phyloP scores from a whole-genome alignment of 1,140 invertebrate genomes.

The Drosophila ambigua region DNA sequence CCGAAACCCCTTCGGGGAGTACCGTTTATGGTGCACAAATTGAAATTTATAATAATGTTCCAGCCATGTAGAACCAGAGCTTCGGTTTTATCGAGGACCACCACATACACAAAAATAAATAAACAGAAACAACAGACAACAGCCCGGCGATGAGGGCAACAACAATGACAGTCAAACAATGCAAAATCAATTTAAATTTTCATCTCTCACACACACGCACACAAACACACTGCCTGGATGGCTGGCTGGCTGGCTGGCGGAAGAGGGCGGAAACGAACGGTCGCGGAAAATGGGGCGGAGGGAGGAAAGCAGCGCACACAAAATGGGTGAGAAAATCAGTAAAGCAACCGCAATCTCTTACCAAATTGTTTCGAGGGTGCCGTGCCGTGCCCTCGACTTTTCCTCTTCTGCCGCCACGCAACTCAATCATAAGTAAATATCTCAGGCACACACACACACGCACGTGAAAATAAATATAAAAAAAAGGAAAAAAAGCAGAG shows the following conservation, averaged over 20 bases:
- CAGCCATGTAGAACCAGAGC: background rate
- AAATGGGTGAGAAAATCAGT: conserved; percentile 81
- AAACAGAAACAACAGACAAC: background rate
- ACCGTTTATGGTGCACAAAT: conserved; percentile 56
- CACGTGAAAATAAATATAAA: conserved; percentile 58
- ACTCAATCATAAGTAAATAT: conserved; percentile 83
- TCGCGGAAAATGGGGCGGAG: conserved; percentile 1
- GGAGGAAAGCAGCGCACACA: conserved; percentile 32
- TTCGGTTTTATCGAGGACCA: conserved; percentile 7
- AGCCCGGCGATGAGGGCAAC: conserved; percentile 36
- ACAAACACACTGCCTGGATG: too few species aligned
- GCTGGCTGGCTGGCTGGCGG: background rate
- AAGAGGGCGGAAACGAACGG: background rate
- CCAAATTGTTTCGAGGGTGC: conserved; percentile 73
- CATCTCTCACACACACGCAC: conserved; percentile 55
- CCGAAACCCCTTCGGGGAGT: conserved; percentile 12
- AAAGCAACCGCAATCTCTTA: conserved; percentile 81
- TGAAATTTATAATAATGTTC: conserved; percentile 67
- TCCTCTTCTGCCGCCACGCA: conserved; percentile 55
- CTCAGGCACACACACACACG: conserved; percentile 41
- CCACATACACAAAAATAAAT: conserved; percentile 13
- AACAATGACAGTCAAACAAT: conserved; percentile 79
- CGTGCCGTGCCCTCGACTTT: conserved; percentile 20
- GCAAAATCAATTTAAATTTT: conserved; percentile 82
- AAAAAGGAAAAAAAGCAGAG: conserved; percentile 12